These are phyloP conservation scores for Psittacula derbiana DNA, from an alignment of 2,797 vertebrate species.

Conservation along the genomic window DNA sequence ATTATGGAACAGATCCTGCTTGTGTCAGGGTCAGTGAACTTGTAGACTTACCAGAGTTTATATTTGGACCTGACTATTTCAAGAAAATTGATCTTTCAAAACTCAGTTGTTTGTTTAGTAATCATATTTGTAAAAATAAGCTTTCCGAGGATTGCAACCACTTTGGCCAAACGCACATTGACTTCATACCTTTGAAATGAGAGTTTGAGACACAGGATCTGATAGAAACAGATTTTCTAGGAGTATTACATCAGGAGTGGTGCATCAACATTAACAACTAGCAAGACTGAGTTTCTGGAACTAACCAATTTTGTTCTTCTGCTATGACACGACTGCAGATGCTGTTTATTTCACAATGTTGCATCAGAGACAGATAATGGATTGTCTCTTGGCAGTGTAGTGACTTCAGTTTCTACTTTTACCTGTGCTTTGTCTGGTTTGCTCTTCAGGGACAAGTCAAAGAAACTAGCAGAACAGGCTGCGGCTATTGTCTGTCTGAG, in stretches of 20 bases:
- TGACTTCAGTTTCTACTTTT: background rate
- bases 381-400: background rate
- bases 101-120: background rate
- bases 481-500: constrained; percentile 91
- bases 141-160: background rate
- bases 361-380: background rate
- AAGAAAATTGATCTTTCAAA: background rate
- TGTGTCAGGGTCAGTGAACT: background rate
- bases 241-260: background rate
- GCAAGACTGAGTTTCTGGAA: background rate
- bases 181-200: background rate
- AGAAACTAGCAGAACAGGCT: constrained; percentile 94
- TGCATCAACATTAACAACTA: background rate
- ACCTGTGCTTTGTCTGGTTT: constrained; percentile 52
- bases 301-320: background rate
- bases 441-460: constrained; percentile 92
- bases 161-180: background rate
- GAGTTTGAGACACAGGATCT: background rate
- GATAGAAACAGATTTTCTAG: background rate
- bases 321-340: background rate
- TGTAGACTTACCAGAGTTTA: background rate
- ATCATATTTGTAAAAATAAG: background rate
- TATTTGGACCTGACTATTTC: background rate
- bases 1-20: background rate
- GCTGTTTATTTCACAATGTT: background rate